These are phyloP conservation scores for Hydrophis major DNA, from an alignment of 2,797 vertebrate species.

Conservation along the genomic window DNA sequence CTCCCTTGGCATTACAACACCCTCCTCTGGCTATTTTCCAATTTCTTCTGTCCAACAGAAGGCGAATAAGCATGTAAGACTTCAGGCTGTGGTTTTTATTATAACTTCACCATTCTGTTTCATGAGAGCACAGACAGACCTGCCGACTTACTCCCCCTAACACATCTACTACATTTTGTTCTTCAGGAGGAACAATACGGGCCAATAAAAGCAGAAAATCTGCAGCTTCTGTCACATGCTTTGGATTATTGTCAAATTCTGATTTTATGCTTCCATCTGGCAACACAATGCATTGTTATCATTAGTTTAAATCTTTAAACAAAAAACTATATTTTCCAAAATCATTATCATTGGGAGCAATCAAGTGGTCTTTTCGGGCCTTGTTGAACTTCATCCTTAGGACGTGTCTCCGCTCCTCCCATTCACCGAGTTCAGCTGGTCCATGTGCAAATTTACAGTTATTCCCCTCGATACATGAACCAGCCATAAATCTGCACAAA, in stretches of 20 bases:
- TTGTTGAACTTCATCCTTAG: constrained; percentile 97
- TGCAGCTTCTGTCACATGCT: constrained; percentile 73
- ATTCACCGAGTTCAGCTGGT: constrained; percentile 89
- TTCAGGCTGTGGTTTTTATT: constrained; percentile 52
- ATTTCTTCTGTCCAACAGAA: constrained; percentile 70
- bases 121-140: constrained; percentile 67
- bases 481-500: constrained; percentile 80
- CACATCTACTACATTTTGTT: constrained; percentile 75
- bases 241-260: constrained; percentile 72
- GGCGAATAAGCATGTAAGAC: constrained; percentile 64
- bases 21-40: constrained; percentile 59
- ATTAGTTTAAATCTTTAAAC: constrained; percentile 98
- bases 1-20: constrained; percentile 55
- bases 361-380: constrained; percentile 96
- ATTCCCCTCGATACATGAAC: constrained; percentile 85
- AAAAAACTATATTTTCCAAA: constrained; percentile 99
- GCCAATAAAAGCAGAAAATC: constrained; percentile 75
- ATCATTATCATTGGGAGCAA: constrained; percentile 98
- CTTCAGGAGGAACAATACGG: constrained; percentile 71
- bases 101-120: constrained; percentile 61
- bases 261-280: constrained; percentile 71
- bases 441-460: constrained; percentile 94
- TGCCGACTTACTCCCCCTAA: constrained; percentile 69
- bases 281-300: constrained; percentile 66
- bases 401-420: constrained; percentile 91